Evolutionary conservation across 1,140 invertebrate species (phyloP).

Genomic region (Panagrolaimus sp.): DNA sequence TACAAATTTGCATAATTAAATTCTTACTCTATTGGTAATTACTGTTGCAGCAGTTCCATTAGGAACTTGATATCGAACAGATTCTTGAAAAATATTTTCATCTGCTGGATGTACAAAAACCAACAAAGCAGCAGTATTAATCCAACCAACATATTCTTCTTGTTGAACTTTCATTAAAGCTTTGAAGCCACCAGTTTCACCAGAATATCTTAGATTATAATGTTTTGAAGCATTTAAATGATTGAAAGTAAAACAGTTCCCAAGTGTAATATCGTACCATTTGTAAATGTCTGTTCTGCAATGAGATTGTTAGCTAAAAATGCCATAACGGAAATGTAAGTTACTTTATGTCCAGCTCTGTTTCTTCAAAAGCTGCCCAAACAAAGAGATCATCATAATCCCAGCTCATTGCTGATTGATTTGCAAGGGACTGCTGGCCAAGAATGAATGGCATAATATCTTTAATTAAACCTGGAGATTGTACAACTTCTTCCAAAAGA

Average conservation of each 20-base stretch:
- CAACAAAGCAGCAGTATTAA: constrained; percentile 19
- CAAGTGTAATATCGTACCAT: constrained; percentile 25
- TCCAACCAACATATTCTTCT: constrained; percentile 30
- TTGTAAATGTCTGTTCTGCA: constrained; percentile 21
- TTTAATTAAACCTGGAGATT: background rate
- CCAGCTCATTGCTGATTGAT: constrained; percentile 32
- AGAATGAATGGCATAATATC: constrained; percentile 3
- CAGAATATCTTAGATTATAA: constrained; percentile 11
- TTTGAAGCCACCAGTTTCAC: constrained; percentile 25
- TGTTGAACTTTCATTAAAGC: constrained; percentile 25
- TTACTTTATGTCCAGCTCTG: constrained; percentile 17
- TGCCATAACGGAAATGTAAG: background rate
- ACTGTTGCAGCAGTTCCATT: constrained; percentile 11
- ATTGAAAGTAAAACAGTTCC: constrained; percentile 36
- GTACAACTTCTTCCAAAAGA: background rate
- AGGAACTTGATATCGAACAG: constrained; percentile 19
- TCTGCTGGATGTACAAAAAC: constrained; percentile 21
- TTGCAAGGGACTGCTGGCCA: constrained; percentile 8
- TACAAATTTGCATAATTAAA: background rate
- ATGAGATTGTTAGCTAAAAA: constrained; percentile 8
- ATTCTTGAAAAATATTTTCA: constrained; percentile 26
- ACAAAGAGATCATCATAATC: constrained; percentile 27
- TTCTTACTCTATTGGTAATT: constrained; percentile 18
- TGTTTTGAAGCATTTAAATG: background rate
- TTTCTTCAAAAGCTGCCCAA: constrained; percentile 28